phyloP scores from a whole-genome alignment of 2,797 vertebrate species.

The Bradypodion pumilum region DNA sequence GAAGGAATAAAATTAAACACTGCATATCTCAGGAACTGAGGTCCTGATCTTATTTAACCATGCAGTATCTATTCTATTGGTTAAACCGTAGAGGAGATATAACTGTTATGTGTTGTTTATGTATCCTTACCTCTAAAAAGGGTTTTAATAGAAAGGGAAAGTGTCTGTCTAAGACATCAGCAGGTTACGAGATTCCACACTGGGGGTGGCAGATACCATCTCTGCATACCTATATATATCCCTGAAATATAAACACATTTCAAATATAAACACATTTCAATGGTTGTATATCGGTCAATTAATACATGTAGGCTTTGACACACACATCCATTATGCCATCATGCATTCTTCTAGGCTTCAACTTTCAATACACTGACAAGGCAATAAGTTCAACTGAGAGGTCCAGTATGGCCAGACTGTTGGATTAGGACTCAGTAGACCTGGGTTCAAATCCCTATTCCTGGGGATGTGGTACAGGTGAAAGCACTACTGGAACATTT shows the following conservation, averaged over 20 bases:
- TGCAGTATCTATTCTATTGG: neutral
- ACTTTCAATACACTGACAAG: neutral
- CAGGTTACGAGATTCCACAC: neutral
- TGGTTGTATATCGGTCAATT: neutral
- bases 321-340: no score
- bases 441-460: neutral
- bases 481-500: no score
- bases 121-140: neutral
- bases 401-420: neutral
- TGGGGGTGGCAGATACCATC: neutral
- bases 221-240: neutral
- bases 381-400: no score
- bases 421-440: neutral
- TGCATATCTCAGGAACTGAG: neutral
- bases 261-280: no score
- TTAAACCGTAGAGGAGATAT: neutral
- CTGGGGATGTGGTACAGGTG: no score
- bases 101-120: neutral
- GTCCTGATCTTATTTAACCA: neutral
- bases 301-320: neutral
- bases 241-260: conserved; percentile 8
- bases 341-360: neutral
- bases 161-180: neutral
- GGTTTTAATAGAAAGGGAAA: neutral
- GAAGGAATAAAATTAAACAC: neutral